Evolutionary conservation across 37 sponge, comb jelly and placozoan genomes (phyloP).

Genomic region (Petrosia ficiformis): DNA sequence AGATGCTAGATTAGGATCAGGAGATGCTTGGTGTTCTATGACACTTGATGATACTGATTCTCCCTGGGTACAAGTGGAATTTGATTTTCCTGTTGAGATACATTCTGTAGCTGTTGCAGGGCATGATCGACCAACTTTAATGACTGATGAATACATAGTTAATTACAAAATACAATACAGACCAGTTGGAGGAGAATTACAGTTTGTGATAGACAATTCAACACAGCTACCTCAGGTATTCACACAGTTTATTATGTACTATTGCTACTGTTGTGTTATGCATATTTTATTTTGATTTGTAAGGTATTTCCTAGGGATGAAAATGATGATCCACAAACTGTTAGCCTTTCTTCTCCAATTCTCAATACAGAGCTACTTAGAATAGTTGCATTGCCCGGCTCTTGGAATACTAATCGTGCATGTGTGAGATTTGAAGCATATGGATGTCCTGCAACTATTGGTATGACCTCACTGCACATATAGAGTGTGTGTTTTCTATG

Average conservation of each 20-base stretch:
- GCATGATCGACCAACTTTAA: background rate
- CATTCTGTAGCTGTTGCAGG: constrained; percentile 5
- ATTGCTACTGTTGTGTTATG: too few species aligned
- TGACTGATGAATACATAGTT: constrained; percentile 6
- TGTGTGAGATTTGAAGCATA: constrained; percentile 24
- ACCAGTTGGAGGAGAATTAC: too few species aligned
- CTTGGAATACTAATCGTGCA: background rate
- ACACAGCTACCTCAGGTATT: too few species aligned
- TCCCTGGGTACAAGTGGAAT: constrained; percentile 29
- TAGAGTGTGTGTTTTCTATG: too few species aligned
- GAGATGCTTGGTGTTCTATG: constrained; percentile 31
- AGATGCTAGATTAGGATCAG: constrained; percentile 1
- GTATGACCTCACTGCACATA: too few species aligned
- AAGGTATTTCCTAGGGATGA: background rate
- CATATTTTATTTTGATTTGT: too few species aligned
- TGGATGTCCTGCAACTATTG: constrained; percentile 15
- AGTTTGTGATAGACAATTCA: too few species aligned
- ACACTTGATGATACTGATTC: background rate
- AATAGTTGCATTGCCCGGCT: constrained; percentile 1
- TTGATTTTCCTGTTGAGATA: constrained; percentile 21
- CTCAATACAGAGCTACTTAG: constrained; percentile 2
- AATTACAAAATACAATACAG: background rate
- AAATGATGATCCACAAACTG: background rate
- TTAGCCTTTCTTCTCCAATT: constrained; percentile 5
- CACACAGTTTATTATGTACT: too few species aligned